Evolutionary conservation across 2,113 vertebrate genomes (phyloP).

Genomic region (Sinocyclocheilus grahami): DNA sequence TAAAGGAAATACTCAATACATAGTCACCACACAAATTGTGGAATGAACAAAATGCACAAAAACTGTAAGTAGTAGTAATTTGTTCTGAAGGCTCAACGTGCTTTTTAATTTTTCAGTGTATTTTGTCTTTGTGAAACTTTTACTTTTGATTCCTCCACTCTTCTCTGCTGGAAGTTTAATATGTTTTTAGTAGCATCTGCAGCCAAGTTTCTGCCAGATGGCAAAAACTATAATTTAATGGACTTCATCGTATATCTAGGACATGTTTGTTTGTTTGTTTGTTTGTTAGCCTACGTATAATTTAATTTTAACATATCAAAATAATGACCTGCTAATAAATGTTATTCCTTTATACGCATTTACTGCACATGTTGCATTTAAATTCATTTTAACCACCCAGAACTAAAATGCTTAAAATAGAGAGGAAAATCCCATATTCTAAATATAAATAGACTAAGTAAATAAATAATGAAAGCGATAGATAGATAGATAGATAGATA

Average conservation of each 20-base stretch:
- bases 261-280: too few species aligned
- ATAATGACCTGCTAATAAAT: too few species aligned
- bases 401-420: too few species aligned
- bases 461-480: too few species aligned
- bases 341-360: too few species aligned
- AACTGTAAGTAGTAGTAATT: background rate
- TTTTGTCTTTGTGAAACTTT: slow-evolving; percentile 16
- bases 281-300: too few species aligned
- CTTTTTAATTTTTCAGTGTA: background rate
- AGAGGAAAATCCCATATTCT: too few species aligned
- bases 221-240: slow-evolving; percentile 28
- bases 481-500: too few species aligned
- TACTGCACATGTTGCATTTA: too few species aligned
- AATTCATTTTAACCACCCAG: too few species aligned
- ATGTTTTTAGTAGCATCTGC: slow-evolving; percentile 24
- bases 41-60: background rate
- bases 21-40: background rate
- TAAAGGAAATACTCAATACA: slow-evolving; percentile 1
- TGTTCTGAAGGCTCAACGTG: background rate
- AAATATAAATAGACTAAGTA: too few species aligned
- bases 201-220: slow-evolving; percentile 52
- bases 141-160: slow-evolving; percentile 31
- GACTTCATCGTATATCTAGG: slow-evolving; percentile 25
- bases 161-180: background rate
- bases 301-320: too few species aligned